phyloP scores from a whole-genome alignment of 2,113 vertebrate species.

The Dromas ardeola region DNA sequence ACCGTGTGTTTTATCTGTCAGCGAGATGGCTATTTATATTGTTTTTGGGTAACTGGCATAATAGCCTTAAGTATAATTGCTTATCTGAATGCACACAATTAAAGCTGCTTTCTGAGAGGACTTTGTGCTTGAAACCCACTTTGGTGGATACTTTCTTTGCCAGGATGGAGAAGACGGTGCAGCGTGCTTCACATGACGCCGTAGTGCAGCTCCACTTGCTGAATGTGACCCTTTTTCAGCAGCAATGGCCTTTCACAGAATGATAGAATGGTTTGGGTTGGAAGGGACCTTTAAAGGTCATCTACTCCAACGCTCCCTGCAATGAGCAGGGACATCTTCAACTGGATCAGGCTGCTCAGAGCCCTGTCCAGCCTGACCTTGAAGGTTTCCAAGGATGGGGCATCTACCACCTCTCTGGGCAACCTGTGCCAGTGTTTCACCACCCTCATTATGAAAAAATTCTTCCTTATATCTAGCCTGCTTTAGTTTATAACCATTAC shows the following conservation, averaged over 20 bases:
- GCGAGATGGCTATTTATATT: conserved; percentile 22
- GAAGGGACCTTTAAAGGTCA: background rate
- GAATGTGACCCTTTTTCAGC: background rate
- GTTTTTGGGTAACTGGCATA: conserved; percentile 13
- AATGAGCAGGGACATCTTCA: background rate
- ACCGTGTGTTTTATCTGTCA: conserved; percentile 48
- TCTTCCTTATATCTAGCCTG: background rate
- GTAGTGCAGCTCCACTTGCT: background rate
- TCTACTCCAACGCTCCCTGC: background rate
- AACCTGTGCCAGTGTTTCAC: background rate
- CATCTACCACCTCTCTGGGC: background rate
- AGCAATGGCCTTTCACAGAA: background rate
- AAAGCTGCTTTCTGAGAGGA: conserved; percentile 22
- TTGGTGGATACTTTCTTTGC: background rate
- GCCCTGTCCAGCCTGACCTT: accelerated
- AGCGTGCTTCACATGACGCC: accelerated
- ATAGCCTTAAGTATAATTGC: conserved; percentile 30
- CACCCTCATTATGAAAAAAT: background rate
- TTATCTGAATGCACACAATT: conserved; percentile 45
- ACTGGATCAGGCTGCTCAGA: background rate
- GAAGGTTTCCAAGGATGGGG: background rate
- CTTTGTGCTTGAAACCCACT: background rate
- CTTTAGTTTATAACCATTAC: background rate
- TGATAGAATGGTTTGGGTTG: background rate
- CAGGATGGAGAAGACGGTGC: background rate